Conservation (phyloP, 2,797 vertebrate genomes). For the Protonibea diacanthus region DNA sequence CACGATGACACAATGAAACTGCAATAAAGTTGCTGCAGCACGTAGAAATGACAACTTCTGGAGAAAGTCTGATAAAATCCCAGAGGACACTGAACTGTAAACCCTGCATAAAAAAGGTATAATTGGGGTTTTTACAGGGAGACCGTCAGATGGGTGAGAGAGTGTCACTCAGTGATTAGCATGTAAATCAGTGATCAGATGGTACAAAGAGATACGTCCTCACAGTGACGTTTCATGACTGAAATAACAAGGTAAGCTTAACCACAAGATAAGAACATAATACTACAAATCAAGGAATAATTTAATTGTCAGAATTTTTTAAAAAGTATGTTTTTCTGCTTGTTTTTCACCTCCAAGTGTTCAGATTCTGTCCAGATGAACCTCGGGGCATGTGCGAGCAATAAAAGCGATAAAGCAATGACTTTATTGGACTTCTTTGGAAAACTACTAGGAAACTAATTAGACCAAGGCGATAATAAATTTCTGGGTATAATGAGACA, state of each 20-base stretch:
- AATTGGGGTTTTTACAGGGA: constrained; percentile 72
- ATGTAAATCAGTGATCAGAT: constrained; percentile 55
- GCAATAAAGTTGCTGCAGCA: constrained; percentile 9
- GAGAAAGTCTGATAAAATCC: constrained; percentile 29
- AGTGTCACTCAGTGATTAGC: constrained; percentile 58
- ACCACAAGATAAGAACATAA: constrained; percentile 9
- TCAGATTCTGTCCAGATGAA: constrained; percentile 28
- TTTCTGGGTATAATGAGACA: constrained; percentile 71
- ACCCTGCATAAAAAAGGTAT: constrained; percentile 55
- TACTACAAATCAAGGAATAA: constrained; percentile 3
- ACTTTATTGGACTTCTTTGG: constrained; percentile 61
- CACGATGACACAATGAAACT: constrained; percentile 1
- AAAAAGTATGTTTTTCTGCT: neutral
- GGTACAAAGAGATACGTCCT: constrained; percentile 3
- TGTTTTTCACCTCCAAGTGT: neutral
- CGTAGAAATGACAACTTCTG: neutral
- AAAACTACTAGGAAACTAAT: constrained; percentile 62
- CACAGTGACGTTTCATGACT: neutral
- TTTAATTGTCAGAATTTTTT: neutral
- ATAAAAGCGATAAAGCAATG: constrained; percentile 61
- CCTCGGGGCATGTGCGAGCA: constrained; percentile 29
- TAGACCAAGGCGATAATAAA: constrained; percentile 63
- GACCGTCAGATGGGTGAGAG: constrained; percentile 56
- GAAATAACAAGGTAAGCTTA: constrained; percentile 25
- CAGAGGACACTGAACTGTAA: constrained; percentile 31